Base-by-base conservation (phyloP, 2,888 invertebrate genomes). In the Terebella lapidaria region DNA sequence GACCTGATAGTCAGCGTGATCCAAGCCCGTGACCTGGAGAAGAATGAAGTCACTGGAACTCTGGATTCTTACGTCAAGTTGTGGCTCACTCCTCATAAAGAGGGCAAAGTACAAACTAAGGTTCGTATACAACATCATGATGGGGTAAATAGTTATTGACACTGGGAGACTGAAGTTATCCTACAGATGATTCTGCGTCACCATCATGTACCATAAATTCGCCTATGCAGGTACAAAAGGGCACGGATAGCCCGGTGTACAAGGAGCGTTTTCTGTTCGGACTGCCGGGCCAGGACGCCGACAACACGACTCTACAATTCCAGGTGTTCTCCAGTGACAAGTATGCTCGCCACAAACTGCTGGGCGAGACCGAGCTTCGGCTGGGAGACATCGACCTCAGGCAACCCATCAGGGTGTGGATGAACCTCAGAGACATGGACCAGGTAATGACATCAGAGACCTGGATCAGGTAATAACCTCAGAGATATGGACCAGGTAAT, bases 41-140 rank as follows among this genome's bases (percentile, higher is more conserved):
- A 85, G 56, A 85, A 85, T 56, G 84, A 80, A 15, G 59, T 64
- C 54, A 74, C 74, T 81, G 86, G 66, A 82, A 83, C 85, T 4
- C 83, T 88, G 68, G 88, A 90, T 77, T 88, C 89, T 0, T 90
- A 88, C 77, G 89, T 89, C 54, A 85, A 88, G 72, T 87, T 90
- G 58, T 88, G 87, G 71, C 82, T 90, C 55, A 84, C 88, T 47
- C 90, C 90, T 5, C 88, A 89, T 87, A 57, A 54, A 27, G 72
- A 72, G 46, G 67, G 70, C 20, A 75, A 72, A 57, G 71, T 73
- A 45, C 75, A 75, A 59, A 77, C 76, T 15, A 76, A 78, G 81
- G 85, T 83, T 71, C 71, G 72, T 35, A 10, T 15, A 15, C 42
- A 15, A 35, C 10, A 35, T 35, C 10, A 56, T 42, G 55, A 26